Conservation (phyloP, 2,888 invertebrate genomes). For the Patella caerulea region DNA sequence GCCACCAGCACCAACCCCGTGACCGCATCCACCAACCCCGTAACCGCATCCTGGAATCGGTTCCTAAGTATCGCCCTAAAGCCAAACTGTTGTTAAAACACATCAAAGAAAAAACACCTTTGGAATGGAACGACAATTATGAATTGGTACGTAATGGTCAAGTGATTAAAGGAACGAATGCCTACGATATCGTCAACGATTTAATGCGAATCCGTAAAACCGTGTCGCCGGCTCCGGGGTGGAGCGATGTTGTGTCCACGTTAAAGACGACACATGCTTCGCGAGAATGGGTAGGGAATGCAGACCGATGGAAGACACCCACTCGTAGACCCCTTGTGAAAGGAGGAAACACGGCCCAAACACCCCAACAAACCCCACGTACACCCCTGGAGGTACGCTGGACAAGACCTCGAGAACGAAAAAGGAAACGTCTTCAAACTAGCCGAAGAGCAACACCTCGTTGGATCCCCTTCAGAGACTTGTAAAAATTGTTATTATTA, state of each 20-base stretch:
- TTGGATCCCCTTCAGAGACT: too few relatives aligned
- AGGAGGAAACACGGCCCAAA: neutral
- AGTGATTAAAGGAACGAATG: neutral
- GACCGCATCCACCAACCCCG: too few relatives aligned
- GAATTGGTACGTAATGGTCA: neutral
- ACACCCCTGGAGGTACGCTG: neutral
- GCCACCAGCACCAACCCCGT: too few relatives aligned
- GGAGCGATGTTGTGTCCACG: neutral
- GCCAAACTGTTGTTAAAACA: too few relatives aligned
- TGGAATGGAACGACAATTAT: neutral
- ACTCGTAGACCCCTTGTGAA: too few relatives aligned
- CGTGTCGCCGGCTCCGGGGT: neutral
- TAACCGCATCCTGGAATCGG: too few relatives aligned
- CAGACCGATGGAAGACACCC: neutral
- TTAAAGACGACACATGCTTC: neutral
- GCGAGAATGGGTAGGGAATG: neutral
- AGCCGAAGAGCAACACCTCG: too few relatives aligned
- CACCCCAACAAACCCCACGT: neutral
- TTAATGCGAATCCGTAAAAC: neutral
- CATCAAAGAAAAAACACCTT: too few relatives aligned
- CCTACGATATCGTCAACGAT: neutral
- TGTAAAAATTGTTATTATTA: too few relatives aligned
- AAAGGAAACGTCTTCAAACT: too few relatives aligned
- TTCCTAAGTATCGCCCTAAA: too few relatives aligned
- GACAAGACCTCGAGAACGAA: too few relatives aligned